Percentiles rank a stretch among this genome's conserved stretches.
Evolutionary conservation across 1,140 invertebrate species (phyloP).

Genomic region (Atta cephalotes): DNA sequence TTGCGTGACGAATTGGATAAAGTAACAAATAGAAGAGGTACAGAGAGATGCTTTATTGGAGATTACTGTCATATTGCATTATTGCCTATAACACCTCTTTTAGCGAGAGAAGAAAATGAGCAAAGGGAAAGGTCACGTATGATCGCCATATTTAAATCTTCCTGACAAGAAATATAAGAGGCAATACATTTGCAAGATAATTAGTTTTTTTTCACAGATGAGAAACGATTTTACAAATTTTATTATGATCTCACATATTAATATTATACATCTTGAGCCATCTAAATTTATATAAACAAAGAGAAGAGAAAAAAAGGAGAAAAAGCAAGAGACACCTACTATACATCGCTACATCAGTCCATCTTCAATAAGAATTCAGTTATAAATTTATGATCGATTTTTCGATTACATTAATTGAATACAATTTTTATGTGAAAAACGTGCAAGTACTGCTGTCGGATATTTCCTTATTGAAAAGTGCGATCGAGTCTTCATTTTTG

Average conservation of each 20-base stretch:
- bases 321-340: slow-evolving; percentile 14
- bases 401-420: neutral
- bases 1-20: slow-evolving; percentile 19
- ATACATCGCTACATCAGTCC: neutral
- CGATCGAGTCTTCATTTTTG: neutral
- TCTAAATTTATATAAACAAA: neutral
- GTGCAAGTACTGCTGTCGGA: neutral
- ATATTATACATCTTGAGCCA: neutral
- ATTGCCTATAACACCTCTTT: neutral
- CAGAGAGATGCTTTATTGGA: neutral
- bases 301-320: neutral
- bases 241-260: neutral
- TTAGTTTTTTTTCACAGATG: neutral
- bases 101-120: slow-evolving; percentile 11
- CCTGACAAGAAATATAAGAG: neutral
- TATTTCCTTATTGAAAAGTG: slow-evolving; percentile 29
- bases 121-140: neutral
- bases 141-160: slow-evolving; percentile 15
- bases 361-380: neutral
- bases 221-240: neutral
- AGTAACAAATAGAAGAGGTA: slow-evolving; percentile 2
- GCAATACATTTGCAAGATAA: neutral
- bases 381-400: neutral
- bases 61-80: neutral
- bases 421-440: neutral